A percentile compares a stretch with the other conserved stretches of the same genome.
phyloP scores from a whole-genome alignment of 2,888 invertebrate genomes.

The Pyrrhosoma nymphula region DNA sequence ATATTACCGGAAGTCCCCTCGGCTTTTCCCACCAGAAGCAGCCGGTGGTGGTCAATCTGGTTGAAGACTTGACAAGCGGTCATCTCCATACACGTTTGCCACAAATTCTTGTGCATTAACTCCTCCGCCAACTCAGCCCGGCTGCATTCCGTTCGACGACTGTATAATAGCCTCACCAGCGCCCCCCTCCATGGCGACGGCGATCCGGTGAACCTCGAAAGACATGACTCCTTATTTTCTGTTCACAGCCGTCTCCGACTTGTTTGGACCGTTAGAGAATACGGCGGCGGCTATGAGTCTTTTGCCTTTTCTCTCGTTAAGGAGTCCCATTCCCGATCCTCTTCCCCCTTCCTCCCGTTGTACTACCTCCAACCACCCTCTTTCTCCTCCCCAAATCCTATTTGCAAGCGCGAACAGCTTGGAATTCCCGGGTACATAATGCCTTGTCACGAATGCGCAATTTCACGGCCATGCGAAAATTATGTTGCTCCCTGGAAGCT shows the following conservation, averaged over 20 bases:
- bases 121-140: not conserved
- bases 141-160: constrained; percentile 25
- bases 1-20: constrained; percentile 13
- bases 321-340: not conserved
- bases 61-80: constrained; percentile 41
- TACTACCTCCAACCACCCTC: not conserved
- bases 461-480: constrained; percentile 7
- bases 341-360: not conserved
- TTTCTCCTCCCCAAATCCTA: not conserved
- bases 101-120: constrained; percentile 9
- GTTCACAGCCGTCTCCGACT: constrained; percentile 22
- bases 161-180: constrained; percentile 19
- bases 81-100: constrained; percentile 5
- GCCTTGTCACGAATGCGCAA: constrained; percentile 53
- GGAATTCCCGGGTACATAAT: constrained; percentile 5
- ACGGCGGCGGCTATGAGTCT: constrained; percentile 30
- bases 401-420: constrained; percentile 38
- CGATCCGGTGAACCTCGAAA: constrained; percentile 22
- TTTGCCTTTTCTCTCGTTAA: constrained; percentile 7
- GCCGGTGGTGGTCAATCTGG: constrained; percentile 10
- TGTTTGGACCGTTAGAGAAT: constrained; percentile 45
- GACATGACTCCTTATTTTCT: constrained; percentile 44
- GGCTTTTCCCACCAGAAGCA: constrained; percentile 1
- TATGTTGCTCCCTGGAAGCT: not conserved
- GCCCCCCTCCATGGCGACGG: not conserved